These are phyloP conservation scores for Drosophila mercatorum DNA, from an alignment of 2,888 invertebrate genomes.

Conservation along the genomic window DNA sequence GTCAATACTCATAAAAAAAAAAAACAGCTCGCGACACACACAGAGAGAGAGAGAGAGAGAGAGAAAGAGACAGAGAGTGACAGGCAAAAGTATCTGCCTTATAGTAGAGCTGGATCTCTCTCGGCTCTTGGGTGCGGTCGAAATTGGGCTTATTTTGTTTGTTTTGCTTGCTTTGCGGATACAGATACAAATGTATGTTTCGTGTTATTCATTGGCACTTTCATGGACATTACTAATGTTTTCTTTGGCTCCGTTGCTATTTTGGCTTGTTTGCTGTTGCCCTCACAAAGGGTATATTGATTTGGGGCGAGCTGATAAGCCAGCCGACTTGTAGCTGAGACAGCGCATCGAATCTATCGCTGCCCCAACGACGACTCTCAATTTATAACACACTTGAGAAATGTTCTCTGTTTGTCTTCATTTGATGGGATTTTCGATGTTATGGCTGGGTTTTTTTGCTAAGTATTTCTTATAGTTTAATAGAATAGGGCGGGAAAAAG, in stretches of 20 bases:
- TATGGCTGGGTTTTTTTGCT: neutral
- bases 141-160: constrained; percentile 68
- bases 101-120: constrained; percentile 33
- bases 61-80: constrained; percentile 15
- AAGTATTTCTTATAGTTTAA: neutral
- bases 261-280: constrained; percentile 13
- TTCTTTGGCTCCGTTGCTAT: constrained; percentile 7
- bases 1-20: constrained; percentile 75
- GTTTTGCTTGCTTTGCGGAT: constrained; percentile 27
- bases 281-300: constrained; percentile 30
- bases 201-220: constrained; percentile 75
- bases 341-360: neutral
- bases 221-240: constrained; percentile 73
- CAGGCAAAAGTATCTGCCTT: constrained; percentile 30
- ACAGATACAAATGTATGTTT: constrained; percentile 72
- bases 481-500: neutral
- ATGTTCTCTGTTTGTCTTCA: neutral
- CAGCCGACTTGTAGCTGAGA: neutral
- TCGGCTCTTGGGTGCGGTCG: constrained; percentile 67
- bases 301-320: constrained; percentile 3
- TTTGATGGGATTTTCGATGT: neutral
- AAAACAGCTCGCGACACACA: constrained; percentile 44
- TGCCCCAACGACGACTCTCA: neutral
- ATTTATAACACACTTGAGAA: neutral
- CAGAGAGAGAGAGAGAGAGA: neutral